phyloP scores from a whole-genome alignment of 2,888 invertebrate species.

The Endotricha flammealis region DNA sequence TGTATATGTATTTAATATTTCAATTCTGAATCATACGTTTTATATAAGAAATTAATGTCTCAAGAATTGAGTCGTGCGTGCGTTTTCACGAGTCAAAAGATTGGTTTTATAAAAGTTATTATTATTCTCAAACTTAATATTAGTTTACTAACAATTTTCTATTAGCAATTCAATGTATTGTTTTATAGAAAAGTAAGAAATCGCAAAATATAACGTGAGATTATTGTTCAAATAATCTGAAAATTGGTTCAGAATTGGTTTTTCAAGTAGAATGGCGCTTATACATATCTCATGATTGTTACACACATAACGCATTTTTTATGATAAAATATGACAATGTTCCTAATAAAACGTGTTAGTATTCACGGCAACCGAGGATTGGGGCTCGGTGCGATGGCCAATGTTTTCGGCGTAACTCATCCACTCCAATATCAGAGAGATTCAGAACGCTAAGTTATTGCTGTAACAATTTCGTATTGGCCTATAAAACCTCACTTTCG shows the following conservation, averaged over 20 bases:
- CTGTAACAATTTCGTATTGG: conserved; percentile 72
- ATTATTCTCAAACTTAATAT: no score
- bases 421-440: conserved; percentile 68
- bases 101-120: no score
- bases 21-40: no score
- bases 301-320: conserved; percentile 28
- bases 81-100: no score
- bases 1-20: no score
- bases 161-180: no score
- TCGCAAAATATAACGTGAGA: conserved; percentile 1
- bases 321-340: conserved; percentile 39
- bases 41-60: no score
- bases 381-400: conserved; percentile 37
- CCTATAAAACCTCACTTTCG: conserved; percentile 73
- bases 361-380: conserved; percentile 44
- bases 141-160: no score
- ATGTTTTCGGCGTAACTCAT: conserved; percentile 63
- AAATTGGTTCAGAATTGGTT: not conserved
- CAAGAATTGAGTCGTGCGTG: no score
- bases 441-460: conserved; percentile 67
- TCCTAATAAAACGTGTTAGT: conserved; percentile 45
- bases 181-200: conserved; percentile 11
- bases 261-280: conserved; percentile 10
- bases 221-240: not conserved
- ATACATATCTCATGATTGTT: conserved; percentile 14